These are phyloP conservation scores for Leucophenga montana DNA, from an alignment of 2,888 invertebrate genomes.

Conservation along the genomic window DNA sequence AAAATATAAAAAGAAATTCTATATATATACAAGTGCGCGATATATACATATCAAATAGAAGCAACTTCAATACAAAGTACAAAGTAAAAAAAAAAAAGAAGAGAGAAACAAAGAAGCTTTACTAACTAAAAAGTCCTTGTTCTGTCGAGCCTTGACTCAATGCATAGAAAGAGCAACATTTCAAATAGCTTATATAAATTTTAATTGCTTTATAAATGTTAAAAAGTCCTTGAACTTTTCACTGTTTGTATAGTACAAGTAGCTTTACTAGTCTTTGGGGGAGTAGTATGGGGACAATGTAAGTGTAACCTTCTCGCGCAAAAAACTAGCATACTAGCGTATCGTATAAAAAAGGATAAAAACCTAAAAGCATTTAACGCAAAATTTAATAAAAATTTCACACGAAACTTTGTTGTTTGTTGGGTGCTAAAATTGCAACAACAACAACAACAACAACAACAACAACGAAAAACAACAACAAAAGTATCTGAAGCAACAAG, in stretches of 20 bases:
- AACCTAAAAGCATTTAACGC: conserved; percentile 19
- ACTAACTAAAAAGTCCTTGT: too few relatives aligned
- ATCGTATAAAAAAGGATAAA: too few relatives aligned
- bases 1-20: too few relatives aligned
- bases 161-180: background rate
- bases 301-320: conserved; percentile 2
- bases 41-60: too few relatives aligned
- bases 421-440: conserved; percentile 28
- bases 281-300: background rate
- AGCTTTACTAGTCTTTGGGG: background rate
- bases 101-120: too few relatives aligned
- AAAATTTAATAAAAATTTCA: conserved; percentile 61
- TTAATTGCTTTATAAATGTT: conserved; percentile 70
- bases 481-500: conserved; percentile 35
- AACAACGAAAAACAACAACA: background rate
- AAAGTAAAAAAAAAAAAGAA: too few relatives aligned
- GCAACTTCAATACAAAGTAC: too few relatives aligned
- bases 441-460: background rate
- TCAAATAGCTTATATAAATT: conserved; percentile 69
- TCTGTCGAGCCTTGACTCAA: too few relatives aligned
- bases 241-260: background rate
- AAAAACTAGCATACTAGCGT: too few relatives aligned
- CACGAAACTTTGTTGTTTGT: conserved; percentile 40
- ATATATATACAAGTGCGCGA: too few relatives aligned
- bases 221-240: conserved; percentile 68